Evolutionary conservation across 2,888 invertebrate species (phyloP).

Genomic region (Scaptomyza cyrtandrae): DNA sequence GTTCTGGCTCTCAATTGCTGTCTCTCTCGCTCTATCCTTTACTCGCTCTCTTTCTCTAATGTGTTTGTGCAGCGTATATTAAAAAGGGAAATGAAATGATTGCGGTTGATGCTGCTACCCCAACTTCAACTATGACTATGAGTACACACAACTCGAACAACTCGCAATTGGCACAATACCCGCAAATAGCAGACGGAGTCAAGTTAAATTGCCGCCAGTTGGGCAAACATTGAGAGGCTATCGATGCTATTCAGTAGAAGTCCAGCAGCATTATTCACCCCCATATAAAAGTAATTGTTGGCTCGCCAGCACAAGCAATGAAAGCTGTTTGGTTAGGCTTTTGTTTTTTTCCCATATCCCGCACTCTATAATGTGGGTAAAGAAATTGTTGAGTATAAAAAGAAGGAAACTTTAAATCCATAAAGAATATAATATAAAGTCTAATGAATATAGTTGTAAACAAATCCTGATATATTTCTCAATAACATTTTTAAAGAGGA

Average conservation of each 20-base stretch:
- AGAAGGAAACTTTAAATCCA: neutral
- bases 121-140: slow-evolving; percentile 29
- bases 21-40: neutral
- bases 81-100: slow-evolving; percentile 81
- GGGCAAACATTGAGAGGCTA: slow-evolving; percentile 76
- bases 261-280: slow-evolving; percentile 31
- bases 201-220: slow-evolving; percentile 67
- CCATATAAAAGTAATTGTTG: slow-evolving; percentile 68
- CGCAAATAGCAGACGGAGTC: slow-evolving; percentile 58
- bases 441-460: too few species aligned
- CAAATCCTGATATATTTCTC: too few species aligned
- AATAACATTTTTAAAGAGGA: too few species aligned
- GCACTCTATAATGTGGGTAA: neutral
- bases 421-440: neutral
- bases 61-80: slow-evolving; percentile 80
- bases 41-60: slow-evolving; percentile 53
- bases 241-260: slow-evolving; percentile 63
- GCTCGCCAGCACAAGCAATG: slow-evolving; percentile 46
- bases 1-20: neutral
- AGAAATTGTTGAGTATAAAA: neutral
- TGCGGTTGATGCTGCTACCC: slow-evolving; percentile 58
- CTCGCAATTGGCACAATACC: slow-evolving; percentile 75
- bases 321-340: slow-evolving; percentile 20
- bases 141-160: slow-evolving; percentile 44
- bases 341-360: neutral